Percentiles rank a stretch among this genome's conserved stretches.
These are phyloP conservation scores for Shinisaurus crocodilurus DNA, from an alignment of 2,113 vertebrate genomes.

Conservation along the genomic window DNA sequence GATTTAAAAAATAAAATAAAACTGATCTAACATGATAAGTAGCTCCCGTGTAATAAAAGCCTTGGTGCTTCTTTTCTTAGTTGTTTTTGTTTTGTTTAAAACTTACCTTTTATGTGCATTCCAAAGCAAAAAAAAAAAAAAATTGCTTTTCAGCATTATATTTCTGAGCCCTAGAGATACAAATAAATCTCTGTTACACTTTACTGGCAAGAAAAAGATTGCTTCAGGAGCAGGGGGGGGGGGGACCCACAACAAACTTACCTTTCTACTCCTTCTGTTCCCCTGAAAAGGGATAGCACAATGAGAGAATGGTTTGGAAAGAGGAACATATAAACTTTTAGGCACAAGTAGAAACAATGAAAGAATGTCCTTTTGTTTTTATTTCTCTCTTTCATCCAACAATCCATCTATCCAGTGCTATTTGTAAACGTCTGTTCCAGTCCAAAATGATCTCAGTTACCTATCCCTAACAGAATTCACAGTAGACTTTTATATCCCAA, in stretches of 20 bases:
- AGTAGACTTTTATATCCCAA: not conserved
- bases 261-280: not conserved
- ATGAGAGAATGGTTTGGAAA: not conserved
- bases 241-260: not conserved
- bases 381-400: not conserved
- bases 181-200: constrained; percentile 2
- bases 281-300: not conserved
- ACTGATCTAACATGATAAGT: not conserved
- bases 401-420: not conserved
- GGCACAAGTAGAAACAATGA: not conserved
- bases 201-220: not conserved
- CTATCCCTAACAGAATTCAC: not conserved
- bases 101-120: not conserved
- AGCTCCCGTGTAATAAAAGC: not conserved
- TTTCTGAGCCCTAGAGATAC: not conserved
- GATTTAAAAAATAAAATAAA: not conserved
- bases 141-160: not conserved
- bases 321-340: not conserved
- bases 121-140: constrained; percentile 1
- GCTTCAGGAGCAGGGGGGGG: not conserved
- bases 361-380: not conserved
- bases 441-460: not conserved
- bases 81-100: not conserved
- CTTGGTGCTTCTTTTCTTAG: not conserved
- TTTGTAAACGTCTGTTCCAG: not conserved